A percentile compares a stretch with the other conserved stretches of the same genome.
Conservation (phyloP, 1,140 invertebrate species). For the Yoshiicerus persimilis region DNA sequence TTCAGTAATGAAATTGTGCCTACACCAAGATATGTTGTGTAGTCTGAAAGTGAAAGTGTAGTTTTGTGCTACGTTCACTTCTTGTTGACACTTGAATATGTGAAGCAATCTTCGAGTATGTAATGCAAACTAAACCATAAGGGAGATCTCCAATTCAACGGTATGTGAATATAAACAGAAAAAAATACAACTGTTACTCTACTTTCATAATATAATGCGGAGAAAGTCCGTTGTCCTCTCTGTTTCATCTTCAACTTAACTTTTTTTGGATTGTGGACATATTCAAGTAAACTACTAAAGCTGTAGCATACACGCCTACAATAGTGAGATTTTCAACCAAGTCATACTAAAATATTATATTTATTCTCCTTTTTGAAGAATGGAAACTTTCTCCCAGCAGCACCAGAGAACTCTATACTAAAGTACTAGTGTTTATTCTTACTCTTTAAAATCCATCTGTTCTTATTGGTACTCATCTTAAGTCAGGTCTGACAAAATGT, state of each 20-base stretch:
- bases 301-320: too few species aligned
- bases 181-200: not conserved
- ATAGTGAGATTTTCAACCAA: too few species aligned
- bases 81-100: not conserved
- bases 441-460: not conserved
- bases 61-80: not conserved
- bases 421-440: not conserved
- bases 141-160: not conserved
- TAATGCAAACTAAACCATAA: not conserved
- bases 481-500: not conserved
- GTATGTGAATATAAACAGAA: not conserved
- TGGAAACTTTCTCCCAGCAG: too few species aligned
- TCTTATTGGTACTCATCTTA: not conserved
- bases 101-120: not conserved
- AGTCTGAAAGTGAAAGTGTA: too few species aligned
- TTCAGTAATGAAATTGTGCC: not conserved
- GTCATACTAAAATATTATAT: too few species aligned
- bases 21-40: not conserved
- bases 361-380: not conserved
- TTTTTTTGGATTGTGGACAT: not conserved
- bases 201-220: not conserved
- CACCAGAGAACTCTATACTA: too few species aligned
- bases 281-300: too few species aligned
- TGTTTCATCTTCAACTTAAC: not conserved
- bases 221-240: not conserved